Conservation (phyloP, 2,113 vertebrate genomes). For the Myotis brandtii region DNA sequence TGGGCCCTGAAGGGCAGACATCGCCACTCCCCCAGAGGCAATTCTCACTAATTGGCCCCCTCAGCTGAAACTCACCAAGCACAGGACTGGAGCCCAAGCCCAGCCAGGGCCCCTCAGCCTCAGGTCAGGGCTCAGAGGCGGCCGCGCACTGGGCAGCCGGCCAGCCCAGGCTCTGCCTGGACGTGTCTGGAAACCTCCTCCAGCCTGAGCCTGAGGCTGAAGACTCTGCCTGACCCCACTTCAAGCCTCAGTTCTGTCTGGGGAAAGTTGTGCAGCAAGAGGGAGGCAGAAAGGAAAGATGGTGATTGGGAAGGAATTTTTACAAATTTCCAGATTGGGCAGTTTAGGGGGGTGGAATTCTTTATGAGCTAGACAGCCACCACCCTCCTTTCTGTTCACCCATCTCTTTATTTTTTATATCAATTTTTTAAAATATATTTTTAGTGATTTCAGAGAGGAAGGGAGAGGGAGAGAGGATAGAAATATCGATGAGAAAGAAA, state of each 20-base stretch:
- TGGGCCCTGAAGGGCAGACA: accelerated
- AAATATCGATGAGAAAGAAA: too few species aligned
- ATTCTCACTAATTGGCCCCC: background rate
- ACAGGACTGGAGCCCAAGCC: too few species aligned
- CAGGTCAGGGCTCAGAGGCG: background rate
- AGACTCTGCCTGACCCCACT: background rate
- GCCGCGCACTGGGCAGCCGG: background rate
- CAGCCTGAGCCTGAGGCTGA: background rate
- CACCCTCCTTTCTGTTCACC: background rate
- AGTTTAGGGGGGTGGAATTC: background rate
- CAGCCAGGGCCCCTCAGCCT: background rate
- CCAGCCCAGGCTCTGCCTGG: background rate
- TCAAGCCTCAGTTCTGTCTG: background rate
- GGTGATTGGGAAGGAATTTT: background rate
- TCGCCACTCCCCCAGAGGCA: background rate
- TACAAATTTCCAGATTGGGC: background rate
- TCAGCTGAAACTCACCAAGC: background rate
- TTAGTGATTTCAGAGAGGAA: background rate
- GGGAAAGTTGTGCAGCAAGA: background rate
- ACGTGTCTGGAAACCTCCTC: background rate
- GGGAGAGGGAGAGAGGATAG: background rate
- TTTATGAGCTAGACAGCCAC: background rate
- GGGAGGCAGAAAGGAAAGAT: background rate
- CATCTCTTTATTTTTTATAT: background rate
- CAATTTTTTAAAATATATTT: background rate